Conservation (phyloP, 1,140 invertebrate species). For the Cotesia vestalis region DNA sequence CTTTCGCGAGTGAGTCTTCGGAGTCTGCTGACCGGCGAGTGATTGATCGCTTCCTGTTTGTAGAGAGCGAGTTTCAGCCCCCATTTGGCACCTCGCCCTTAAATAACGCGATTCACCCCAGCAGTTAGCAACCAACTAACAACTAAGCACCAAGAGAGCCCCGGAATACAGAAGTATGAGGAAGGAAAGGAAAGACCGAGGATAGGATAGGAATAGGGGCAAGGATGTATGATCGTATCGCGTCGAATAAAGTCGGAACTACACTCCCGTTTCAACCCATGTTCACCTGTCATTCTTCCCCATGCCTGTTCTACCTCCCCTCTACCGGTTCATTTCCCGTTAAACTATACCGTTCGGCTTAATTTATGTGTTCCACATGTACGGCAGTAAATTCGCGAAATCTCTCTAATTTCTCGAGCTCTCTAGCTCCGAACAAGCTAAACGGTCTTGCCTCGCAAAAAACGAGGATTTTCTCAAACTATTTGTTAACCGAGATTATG, state of each 20-base stretch:
- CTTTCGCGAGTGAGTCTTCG: too few species aligned
- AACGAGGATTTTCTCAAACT: conserved; percentile 24
- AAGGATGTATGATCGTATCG: conserved; percentile 1
- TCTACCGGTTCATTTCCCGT: conserved; percentile 3
- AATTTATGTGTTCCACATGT: conserved; percentile 31
- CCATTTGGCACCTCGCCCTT: too few species aligned
- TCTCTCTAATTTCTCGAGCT: conserved; percentile 4
- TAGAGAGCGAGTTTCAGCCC: too few species aligned
- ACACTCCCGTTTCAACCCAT: conserved; percentile 9
- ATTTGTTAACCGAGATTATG: conserved; percentile 36
- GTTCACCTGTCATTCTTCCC: conserved; percentile 7
- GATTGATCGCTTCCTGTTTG: too few species aligned
- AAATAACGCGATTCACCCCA: too few species aligned
- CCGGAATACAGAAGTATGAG: not conserved
- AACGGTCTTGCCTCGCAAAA: too few species aligned
- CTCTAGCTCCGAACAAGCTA: not conserved
- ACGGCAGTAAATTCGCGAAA: conserved; percentile 30
- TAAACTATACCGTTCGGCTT: conserved; percentile 23
- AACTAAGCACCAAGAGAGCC: too few species aligned
- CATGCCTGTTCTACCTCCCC: not conserved
- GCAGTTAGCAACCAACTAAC: too few species aligned
- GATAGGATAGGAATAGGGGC: not conserved
- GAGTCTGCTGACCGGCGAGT: too few species aligned
- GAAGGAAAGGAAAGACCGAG: conserved; percentile 5
- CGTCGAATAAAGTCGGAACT: conserved; percentile 12